These are phyloP conservation scores for Amazona vittata DNA, from an alignment of 2,113 vertebrate species.

Conservation along the genomic window DNA sequence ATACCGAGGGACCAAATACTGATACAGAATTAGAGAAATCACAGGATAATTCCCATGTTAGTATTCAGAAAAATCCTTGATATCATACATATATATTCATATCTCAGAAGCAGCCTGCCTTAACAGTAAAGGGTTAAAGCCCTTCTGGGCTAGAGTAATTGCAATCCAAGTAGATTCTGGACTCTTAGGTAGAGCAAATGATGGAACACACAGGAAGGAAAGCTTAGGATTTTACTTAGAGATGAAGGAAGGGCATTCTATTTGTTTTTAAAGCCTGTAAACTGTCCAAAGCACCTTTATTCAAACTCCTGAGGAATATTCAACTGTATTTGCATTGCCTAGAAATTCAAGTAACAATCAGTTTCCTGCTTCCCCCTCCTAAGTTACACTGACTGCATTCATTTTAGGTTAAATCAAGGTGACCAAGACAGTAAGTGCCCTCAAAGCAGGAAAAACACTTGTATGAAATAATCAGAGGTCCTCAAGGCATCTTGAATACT, in stretches of 20 bases:
- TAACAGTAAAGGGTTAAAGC: not conserved
- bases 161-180: not conserved
- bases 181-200: not conserved
- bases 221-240: not conserved
- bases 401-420: slow-evolving; percentile 35
- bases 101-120: not conserved
- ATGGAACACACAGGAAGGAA: not conserved
- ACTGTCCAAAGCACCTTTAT: not conserved
- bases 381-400: not conserved
- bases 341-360: slow-evolving; percentile 34
- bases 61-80: not conserved
- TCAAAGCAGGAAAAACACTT: not conserved
- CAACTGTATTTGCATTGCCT: not conserved
- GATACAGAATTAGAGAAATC: not conserved
- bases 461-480: not conserved
- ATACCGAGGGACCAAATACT: not conserved
- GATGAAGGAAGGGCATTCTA: not conserved
- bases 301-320: not conserved
- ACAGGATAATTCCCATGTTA: not conserved
- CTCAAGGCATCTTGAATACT: not conserved
- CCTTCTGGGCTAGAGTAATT: not conserved
- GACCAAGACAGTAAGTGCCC: not conserved
- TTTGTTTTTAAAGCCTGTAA: not conserved
- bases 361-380: not conserved
- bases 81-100: rapidly evolving